These are phyloP conservation scores for Drosophila mercatorum DNA, from an alignment of 2,888 invertebrate genomes.

Conservation along the genomic window DNA sequence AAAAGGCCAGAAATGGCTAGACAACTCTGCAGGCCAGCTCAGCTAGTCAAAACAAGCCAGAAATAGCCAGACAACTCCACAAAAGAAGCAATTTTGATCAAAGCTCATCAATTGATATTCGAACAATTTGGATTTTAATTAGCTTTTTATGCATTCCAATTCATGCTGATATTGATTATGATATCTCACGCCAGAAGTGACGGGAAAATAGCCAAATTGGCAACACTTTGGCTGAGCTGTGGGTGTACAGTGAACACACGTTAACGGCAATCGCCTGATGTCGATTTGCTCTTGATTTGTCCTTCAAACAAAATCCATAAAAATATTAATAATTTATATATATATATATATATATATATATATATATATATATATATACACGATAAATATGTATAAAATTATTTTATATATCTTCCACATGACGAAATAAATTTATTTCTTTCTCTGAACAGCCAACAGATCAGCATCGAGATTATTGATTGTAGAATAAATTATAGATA, in stretches of 20 bases:
- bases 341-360: neutral
- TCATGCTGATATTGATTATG: no score
- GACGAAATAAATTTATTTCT: neutral
- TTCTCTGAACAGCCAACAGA: neutral
- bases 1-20: no score
- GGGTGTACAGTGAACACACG: constrained; percentile 10
- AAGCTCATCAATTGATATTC: no score
- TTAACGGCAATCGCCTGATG: neutral
- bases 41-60: no score
- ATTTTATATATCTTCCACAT: neutral
- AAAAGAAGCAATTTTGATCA: no score
- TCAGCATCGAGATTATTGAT: neutral
- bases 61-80: no score
- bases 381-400: neutral
- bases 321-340: constrained; percentile 2
- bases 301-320: constrained; percentile 8
- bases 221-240: no score
- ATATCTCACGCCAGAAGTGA: no score
- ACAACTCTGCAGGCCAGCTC: no score
- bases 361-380: neutral
- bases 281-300: constrained; percentile 15
- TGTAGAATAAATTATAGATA: neutral
- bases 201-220: no score
- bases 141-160: no score
- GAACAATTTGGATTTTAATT: no score